Base-by-base conservation (phyloP, 2,113 vertebrate genomes). In the Ictalurus punctatus region DNA sequence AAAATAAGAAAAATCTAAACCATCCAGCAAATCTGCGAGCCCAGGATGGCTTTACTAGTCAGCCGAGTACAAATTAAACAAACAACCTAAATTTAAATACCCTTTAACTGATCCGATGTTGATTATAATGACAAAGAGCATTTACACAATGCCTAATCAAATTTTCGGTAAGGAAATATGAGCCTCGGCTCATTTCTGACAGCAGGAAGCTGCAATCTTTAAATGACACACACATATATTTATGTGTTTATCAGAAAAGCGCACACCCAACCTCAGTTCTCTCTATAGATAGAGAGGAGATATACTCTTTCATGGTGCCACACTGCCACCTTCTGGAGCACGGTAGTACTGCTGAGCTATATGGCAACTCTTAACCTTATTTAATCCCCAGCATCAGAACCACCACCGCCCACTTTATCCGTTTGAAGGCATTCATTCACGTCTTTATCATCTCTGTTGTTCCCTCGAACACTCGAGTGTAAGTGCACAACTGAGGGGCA, bases 311-410 rank as follows among this genome's bases (percentile, higher is more conserved):
- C 25, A 69, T 59, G 69, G 86, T 73, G 48, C 87, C 89, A 90
- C 86, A 93, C 78, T 92, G 91, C 89, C 92, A 90, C 88, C 92
- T 89, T n/a, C 58, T 89, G 92, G 91, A 34, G 21, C 30, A 61
- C 0, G 4, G 37, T 30, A 4, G 40, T 1, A 56, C 44, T 25
- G 23, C 3, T 0, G 7, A 25, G 0, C 8, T 59, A 56, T 73
- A 54, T 1, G 9, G n/a, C 40, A 25, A 9, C 37, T 61, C 56
- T 83, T 88, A 74, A 30, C 65, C 87, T 74, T 34, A 44, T 76
- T 78, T 79, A 69, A 85, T 81, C 25, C 27, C 44, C 65, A 12
- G 74, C 40, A 54, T 85, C 12, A 71, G 30, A 88, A 69, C 63
- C 79, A 80, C 44, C 58, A 44, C 59, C 44, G 17, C 40, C 58